Percentiles rank a stretch among this genome's conserved stretches.
phyloP scores from a whole-genome alignment of 1,140 invertebrate genomes.

The Drosophila yakuba region DNA sequence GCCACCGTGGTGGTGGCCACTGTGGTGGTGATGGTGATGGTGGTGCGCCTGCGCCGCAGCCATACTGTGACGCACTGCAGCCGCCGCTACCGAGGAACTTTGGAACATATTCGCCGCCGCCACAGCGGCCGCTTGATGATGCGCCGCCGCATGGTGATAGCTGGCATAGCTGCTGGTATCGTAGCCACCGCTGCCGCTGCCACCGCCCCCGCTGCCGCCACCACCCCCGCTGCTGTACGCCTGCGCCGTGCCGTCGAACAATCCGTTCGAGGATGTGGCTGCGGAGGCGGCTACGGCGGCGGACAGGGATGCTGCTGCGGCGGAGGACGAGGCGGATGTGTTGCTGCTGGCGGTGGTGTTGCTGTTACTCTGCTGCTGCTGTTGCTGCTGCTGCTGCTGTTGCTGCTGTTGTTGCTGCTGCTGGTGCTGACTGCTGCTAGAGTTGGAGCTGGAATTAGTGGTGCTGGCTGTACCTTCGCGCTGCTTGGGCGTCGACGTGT shows the following conservation, averaged over 20 bases:
- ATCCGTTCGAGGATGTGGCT: slow-evolving; percentile 62
- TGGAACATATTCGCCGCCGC: slow-evolving; percentile 81
- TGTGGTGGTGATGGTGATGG: slow-evolving; percentile 72
- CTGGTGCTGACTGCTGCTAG: slow-evolving; percentile 64
- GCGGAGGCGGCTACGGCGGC: slow-evolving; percentile 56
- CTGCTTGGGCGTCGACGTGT: slow-evolving; percentile 87
- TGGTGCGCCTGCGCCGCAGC: slow-evolving; percentile 70
- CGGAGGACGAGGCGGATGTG: slow-evolving; percentile 59
- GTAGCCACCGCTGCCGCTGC: slow-evolving; percentile 43
- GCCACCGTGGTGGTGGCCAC: slow-evolving; percentile 58
- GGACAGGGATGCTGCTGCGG: slow-evolving; percentile 65
- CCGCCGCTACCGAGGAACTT: slow-evolving; percentile 79
- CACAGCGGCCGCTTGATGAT: slow-evolving; percentile 75
- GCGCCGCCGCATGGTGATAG: slow-evolving; percentile 79
- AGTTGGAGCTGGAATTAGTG: slow-evolving; percentile 77
- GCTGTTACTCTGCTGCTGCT: slow-evolving; percentile 63
- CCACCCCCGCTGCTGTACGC: slow-evolving; percentile 54
- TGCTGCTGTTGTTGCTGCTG: slow-evolving; percentile 58
- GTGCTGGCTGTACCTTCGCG: slow-evolving; percentile 87
- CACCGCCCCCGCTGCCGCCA: slow-evolving; percentile 26
- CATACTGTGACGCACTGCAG: slow-evolving; percentile 79
- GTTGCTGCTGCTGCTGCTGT: slow-evolving; percentile 78
- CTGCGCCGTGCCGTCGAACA: slow-evolving; percentile 81
- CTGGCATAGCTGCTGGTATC: slow-evolving; percentile 76
- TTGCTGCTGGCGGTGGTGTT: slow-evolving; percentile 65